phyloP scores from a whole-genome alignment of 2,797 vertebrate species.

The Sebastes wilsoni region DNA sequence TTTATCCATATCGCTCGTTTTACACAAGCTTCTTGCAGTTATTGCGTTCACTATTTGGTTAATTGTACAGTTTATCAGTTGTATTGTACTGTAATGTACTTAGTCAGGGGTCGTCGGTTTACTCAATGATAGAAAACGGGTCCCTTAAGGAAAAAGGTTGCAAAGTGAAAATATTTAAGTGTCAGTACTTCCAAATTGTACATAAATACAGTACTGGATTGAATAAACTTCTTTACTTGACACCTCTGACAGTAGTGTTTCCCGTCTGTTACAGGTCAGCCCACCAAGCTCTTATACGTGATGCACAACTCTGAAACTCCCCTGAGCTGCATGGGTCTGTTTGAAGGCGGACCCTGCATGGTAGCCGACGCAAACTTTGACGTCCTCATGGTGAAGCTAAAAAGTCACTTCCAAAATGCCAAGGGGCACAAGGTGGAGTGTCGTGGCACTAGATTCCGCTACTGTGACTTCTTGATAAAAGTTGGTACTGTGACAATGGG shows the following conservation, averaged over 20 bases:
- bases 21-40: no score
- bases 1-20: no score
- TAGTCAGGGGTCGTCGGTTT: no score
- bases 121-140: no score
- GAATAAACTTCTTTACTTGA: not conserved
- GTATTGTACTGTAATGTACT: no score
- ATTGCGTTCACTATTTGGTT: no score
- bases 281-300: conserved; percentile 93
- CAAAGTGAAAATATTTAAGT: not conserved
- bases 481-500: conserved; percentile 95
- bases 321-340: conserved; percentile 93
- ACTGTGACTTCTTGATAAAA: conserved; percentile 96
- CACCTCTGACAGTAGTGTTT: not conserved
- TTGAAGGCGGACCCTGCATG: conserved; percentile 93
- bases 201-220: not conserved
- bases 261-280: conserved; percentile 85
- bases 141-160: no score
- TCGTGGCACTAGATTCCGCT: conserved; percentile 93
- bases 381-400: conserved; percentile 96
- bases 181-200: not conserved
- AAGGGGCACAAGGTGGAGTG: conserved; percentile 98
- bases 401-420: conserved; percentile 98
- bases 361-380: conserved; percentile 94
- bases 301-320: conserved; percentile 98
- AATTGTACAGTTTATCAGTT: no score